phyloP scores from a whole-genome alignment of 92 coral and sea anemone genomes.

The Bergia puertoricense region DNA sequence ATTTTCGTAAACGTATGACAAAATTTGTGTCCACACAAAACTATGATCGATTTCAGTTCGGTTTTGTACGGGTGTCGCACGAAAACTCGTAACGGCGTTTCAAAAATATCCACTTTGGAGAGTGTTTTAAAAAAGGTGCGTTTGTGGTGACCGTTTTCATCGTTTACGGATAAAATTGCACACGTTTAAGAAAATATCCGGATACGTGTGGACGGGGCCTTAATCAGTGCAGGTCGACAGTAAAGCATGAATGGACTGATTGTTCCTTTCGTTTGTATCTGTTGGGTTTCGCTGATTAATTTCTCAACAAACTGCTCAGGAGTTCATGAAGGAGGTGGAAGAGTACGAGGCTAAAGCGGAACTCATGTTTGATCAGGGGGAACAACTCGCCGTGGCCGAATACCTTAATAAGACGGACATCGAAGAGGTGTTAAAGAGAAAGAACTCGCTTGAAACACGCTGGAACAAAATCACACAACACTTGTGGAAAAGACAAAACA shows the following conservation, averaged over 20 bases:
- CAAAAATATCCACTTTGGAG: too few relatives aligned
- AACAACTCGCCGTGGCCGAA: conserved; percentile 6
- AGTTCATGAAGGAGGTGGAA: conserved; percentile 28
- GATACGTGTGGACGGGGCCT: too few relatives aligned
- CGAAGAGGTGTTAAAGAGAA: conserved; percentile 9
- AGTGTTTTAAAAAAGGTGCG: too few relatives aligned
- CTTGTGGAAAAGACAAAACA: conserved; percentile 31
- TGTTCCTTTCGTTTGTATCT: neutral
- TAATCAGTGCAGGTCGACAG: neutral
- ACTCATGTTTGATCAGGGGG: conserved; percentile 24
- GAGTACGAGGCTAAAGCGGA: conserved; percentile 13
- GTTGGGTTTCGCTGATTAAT: neutral
- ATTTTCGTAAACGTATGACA: too few relatives aligned
- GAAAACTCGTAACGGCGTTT: too few relatives aligned
- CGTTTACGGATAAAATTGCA: too few relatives aligned
- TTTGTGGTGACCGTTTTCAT: too few relatives aligned
- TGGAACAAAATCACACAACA: conserved; percentile 29
- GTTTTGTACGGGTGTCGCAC: too few relatives aligned
- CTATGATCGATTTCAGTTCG: too few relatives aligned
- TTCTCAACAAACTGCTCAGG: neutral
- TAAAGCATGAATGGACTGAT: neutral
- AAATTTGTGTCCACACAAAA: too few relatives aligned
- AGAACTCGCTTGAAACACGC: conserved; percentile 15
- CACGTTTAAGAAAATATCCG: too few relatives aligned
- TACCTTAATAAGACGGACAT: conserved; percentile 8